Evolutionary conservation across 2,113 vertebrate species (phyloP), one percentile per base, ranked within the genome.

Genomic region (Rafetus swinhoei): DNA sequence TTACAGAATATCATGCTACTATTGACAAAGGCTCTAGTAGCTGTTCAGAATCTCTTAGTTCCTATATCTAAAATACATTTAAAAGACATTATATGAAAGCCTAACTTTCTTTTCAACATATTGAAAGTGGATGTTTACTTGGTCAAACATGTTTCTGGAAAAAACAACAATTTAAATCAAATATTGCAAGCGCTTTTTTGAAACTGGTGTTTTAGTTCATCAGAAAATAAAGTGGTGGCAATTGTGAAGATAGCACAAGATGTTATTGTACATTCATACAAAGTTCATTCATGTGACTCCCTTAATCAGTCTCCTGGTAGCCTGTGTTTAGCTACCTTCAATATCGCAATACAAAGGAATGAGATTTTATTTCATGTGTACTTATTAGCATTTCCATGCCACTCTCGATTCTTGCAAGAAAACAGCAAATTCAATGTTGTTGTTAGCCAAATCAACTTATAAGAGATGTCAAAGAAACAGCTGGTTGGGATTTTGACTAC

Each of bases 161-260:
- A 94, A 88, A 11, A 88, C 81, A 89, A 94, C 86, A 35, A 93
- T 62, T 94, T 95, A 91, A 93, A 81, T 55, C 91, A 93, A 95
- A 94, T 91, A 91, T 76, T 96, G 88, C 82, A 88, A 2, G 86
- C 52, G 57, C 93, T 95, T 95, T 95, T 96, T 72, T 92, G 84
- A 95, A 93, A 89, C 85, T 35, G 29, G 86, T 72, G 54, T 85
- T 82, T 88, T 77, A 57, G 57, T 85, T 90, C 89, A 93, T 91
- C 87, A 52, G 82, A 77, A 96, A 95, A 95, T n/a, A 87, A 92
- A 93, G 91, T 92, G 96, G 94, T 57, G 84, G 87, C 69, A 95
- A 94, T 69, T 39, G 89, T 90, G 89, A 82, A 88, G 60, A 57
- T 90, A 92, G 95, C 32, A n/a, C 7, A 35, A 35, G 8, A n/a